phyloP scores from a whole-genome alignment of 2,113 vertebrate genomes.

The Pongo pygmaeus region DNA sequence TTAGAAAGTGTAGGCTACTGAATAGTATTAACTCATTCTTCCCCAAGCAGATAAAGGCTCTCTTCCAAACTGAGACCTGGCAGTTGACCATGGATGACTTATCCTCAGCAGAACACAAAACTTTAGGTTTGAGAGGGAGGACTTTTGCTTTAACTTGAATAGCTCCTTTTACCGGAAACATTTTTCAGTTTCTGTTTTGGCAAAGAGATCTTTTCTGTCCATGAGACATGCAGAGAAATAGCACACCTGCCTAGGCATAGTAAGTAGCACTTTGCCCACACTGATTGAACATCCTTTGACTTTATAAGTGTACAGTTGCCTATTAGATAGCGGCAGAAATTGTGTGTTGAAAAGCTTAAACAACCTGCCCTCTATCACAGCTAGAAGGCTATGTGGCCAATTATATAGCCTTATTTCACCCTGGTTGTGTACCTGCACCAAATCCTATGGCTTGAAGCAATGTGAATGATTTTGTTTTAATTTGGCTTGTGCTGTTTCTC shows the following conservation, averaged over 20 bases:
- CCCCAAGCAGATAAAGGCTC: rapidly evolving
- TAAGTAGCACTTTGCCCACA: not conserved
- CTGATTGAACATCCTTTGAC: not conserved
- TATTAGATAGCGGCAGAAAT: not conserved
- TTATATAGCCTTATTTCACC: not conserved
- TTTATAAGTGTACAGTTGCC: not conserved
- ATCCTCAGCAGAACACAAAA: not conserved
- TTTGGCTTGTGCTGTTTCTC: not conserved
- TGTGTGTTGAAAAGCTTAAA: not conserved
- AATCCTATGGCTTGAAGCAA: not conserved
- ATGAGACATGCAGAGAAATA: not conserved
- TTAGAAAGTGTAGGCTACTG: not conserved
- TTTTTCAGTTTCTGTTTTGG: not conserved
- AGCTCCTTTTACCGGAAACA: not conserved
- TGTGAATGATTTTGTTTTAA: not conserved
- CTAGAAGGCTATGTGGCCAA: not conserved
- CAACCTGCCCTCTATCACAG: rapidly evolving
- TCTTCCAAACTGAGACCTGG: not conserved
- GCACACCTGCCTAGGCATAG: too few species aligned
- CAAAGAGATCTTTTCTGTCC: not conserved
- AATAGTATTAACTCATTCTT: not conserved
- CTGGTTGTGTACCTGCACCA: not conserved
- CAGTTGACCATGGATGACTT: not conserved
- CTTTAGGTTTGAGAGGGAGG: not conserved
- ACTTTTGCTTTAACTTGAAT: not conserved